Base-by-base conservation (phyloP, 2,888 invertebrate species). In the Hartigia nigra region DNA sequence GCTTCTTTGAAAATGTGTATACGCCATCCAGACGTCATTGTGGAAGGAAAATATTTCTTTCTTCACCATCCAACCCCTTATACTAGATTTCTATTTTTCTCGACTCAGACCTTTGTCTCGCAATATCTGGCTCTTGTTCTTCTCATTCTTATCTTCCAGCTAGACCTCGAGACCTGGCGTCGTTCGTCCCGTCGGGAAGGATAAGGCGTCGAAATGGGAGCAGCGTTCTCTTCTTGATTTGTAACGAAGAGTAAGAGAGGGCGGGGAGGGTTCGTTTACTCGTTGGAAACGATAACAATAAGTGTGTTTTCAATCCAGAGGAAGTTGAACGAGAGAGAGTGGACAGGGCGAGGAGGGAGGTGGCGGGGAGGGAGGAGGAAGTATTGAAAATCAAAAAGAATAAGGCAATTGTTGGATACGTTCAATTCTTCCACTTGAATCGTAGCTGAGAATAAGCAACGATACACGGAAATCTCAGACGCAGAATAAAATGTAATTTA, bases 401-500 rank as follows among this genome's bases (percentile, higher is more conserved):
- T n/a, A 70, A 70, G 77, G 79, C 76, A 81, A 76, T 78, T 76
- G 77, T 14, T 2, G 55, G 55, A 55, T 23, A 55, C 23, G 23
- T 55, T 23, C n/a, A 23, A 1, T 23, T 2, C 55, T 55, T 55
- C 55, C 23, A 14, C 55, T 55, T 23, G 55, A 55, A 55, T 23
- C 55, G 9, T 23, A 23, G 55, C 55, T 55, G 2, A 5, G 23
- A 55, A 55, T 55, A 72, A 76, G 77, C 78, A 77, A 74, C 74
- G 72, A 74, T 69, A 74, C 75, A 34, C 31, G 75, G 75, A 31
- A 69, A 70, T 72, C 77, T 80, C 78, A 74, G 55, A 74, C 75
- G 74, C 31, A 37, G 74, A 69, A 74, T 81, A 76, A 79, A 81
- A 79, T 81, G 79, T 81, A 81, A 81, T 81, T 74, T 76, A 55